phyloP scores from a whole-genome alignment of 2,888 invertebrate genomes.

The Venusia cambrica region DNA sequence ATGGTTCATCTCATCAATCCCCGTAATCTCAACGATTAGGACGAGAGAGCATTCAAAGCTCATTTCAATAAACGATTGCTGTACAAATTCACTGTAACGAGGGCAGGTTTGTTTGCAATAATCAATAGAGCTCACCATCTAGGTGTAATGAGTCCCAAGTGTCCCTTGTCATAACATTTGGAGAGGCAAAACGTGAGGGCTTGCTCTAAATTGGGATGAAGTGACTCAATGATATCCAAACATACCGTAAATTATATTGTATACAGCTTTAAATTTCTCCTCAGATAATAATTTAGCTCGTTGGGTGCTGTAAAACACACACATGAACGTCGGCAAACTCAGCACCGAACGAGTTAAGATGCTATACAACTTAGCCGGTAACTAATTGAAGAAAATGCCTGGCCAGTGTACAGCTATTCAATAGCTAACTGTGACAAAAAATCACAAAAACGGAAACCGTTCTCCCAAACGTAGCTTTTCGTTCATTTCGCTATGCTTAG shows the following conservation, averaged over 20 bases:
- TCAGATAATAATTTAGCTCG: too few species aligned
- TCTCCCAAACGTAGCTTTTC: too few species aligned
- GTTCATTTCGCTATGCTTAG: too few species aligned
- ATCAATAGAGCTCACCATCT: constrained; percentile 21
- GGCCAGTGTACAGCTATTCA: too few species aligned
- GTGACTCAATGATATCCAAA: constrained; percentile 35
- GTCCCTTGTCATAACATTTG: constrained; percentile 53
- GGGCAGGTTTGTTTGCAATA: constrained; percentile 21
- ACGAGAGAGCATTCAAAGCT: constrained; percentile 12
- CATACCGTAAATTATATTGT: constrained; percentile 17
- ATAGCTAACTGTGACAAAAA: too few species aligned
- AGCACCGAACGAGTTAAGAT: too few species aligned
- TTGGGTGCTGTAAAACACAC: too few species aligned
- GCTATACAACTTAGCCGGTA: too few species aligned
- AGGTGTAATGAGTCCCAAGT: constrained; percentile 25
- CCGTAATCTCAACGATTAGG: constrained; percentile 21
- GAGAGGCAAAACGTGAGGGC: constrained; percentile 55
- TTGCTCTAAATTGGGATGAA: constrained; percentile 56
- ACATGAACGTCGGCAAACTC: too few species aligned
- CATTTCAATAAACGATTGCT: constrained; percentile 22
- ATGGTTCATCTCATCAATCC: constrained; percentile 17
- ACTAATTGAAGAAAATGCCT: too few species aligned
- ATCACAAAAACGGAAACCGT: too few species aligned
- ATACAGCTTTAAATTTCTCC: too few species aligned
- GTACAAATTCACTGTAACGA: constrained; percentile 19